Evolutionary conservation across 2,888 invertebrate species (phyloP), one percentile per base, ranked within the genome.

Genomic region (Stenoptilia bipunctidactyla): DNA sequence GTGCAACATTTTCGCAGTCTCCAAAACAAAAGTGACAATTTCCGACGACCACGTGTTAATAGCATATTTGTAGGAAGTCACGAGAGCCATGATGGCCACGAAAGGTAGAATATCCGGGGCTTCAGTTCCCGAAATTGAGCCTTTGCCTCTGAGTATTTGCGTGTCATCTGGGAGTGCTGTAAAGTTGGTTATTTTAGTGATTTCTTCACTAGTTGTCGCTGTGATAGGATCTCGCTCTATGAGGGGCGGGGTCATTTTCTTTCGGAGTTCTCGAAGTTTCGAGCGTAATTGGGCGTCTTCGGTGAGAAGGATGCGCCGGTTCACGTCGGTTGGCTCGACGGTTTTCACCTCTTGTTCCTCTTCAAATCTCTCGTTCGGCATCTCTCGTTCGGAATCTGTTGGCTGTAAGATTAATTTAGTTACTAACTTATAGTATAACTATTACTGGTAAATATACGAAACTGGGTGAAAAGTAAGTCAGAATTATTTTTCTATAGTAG

Each of bases 1-100:
- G 56, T 80, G 56, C 61, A 77, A 56, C 45, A 80, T 66, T 42
- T 62, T 65, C 0, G 76, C 74, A 0, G 85, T 80, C 8, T 85
- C 76, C 10, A 88, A 55, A 0, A 87, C 74, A 51, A 88, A 89
- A 51, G 87, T 86, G 0, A 90, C 83, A 0, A 90, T 76, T 1
- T 86, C 83, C 0, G 58, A 42, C 1, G 86, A 86, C 90, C 90
- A 90, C 0, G 89, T 85, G 20, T 83, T 67, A 1, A 87, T 71
- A 0, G 73, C 48, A 47, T 87, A 88, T 51, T 89, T 90, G 45
- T 86, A 85, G 0, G 88, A 86, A 5, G 88, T 85, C 0, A 88
- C 86, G 1, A 85, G 69, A 0, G 88, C 86, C 84, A 87, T 86
- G n/a, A 88, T 83, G 12, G 87, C 79, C 1, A 82, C 69, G 48